Percentiles rank a stretch among this genome's conserved stretches.
phyloP scores from a whole-genome alignment of 1,140 invertebrate genomes.

The Drosophila kikkawai region DNA sequence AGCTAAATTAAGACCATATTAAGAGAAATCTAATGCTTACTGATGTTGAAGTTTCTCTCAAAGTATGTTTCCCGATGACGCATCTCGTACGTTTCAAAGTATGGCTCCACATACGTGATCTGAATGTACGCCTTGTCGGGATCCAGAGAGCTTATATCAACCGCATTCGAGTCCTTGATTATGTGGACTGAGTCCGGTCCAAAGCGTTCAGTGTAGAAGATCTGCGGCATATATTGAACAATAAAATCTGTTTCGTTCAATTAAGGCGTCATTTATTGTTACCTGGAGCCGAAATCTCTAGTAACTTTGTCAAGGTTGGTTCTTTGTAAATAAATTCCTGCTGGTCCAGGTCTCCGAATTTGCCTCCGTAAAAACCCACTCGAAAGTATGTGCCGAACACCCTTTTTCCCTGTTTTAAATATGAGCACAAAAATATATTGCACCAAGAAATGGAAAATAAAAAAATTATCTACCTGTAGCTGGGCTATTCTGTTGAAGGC shows the following conservation, averaged over 20 bases:
- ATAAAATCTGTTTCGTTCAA: conserved; percentile 78
- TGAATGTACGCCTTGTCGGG: conserved; percentile 97
- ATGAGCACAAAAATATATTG: not conserved
- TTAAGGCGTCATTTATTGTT: conserved; percentile 2
- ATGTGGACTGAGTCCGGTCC: conserved; percentile 95
- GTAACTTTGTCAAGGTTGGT: conserved; percentile 97
- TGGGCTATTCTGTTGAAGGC: conserved; percentile 93
- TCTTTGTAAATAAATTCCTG: conserved; percentile 99
- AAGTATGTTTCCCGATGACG: conserved; percentile 95
- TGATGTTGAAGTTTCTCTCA: conserved; percentile 97
- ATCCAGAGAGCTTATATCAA: conserved; percentile 91
- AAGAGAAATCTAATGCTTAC: conserved; percentile 87
- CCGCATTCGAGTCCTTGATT: conserved; percentile 98
- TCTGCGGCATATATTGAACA: conserved; percentile 81
- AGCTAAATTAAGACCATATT: not conserved
- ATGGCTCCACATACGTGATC: conserved; percentile 99
- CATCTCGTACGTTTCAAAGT: conserved; percentile 97
- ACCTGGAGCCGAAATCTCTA: conserved; percentile 98
- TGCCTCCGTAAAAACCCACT: conserved; percentile 97
- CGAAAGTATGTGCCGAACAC: conserved; percentile 99
- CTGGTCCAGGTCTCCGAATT: conserved; percentile 97
- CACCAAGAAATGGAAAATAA: not conserved
- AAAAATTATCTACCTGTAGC: conserved; percentile 86
- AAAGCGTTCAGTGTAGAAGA: conserved; percentile 97
- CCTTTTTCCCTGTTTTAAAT: conserved; percentile 90